These are phyloP conservation scores for Tetranychus urticae DNA, from an alignment of 1,140 invertebrate species.

Conservation along the genomic window DNA sequence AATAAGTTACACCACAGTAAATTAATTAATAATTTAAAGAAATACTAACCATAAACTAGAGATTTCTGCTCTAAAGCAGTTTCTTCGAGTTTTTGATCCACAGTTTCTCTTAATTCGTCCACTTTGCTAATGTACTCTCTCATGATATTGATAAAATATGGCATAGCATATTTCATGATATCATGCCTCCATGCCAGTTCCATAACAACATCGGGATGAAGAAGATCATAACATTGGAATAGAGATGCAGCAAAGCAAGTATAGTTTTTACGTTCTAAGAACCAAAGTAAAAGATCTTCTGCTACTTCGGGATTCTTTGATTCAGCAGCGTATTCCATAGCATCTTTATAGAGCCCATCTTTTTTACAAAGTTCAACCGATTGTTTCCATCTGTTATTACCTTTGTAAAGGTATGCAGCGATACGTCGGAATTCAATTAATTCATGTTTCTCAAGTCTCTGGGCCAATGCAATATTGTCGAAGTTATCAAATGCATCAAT, in stretches of 20 bases:
- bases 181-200: slow-evolving; percentile 96
- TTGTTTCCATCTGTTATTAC: slow-evolving; percentile 99
- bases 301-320: slow-evolving; percentile 86
- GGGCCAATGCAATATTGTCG: slow-evolving; percentile 91
- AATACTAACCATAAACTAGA: slow-evolving; percentile 53
- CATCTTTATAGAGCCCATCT: slow-evolving; percentile 88
- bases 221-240: slow-evolving; percentile 94
- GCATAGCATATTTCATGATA: slow-evolving; percentile 99
- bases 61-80: slow-evolving; percentile 46
- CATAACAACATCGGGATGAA: slow-evolving; percentile 92
- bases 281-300: slow-evolving; percentile 90
- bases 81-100: slow-evolving; percentile 62
- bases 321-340: slow-evolving; percentile 97
- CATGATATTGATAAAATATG: slow-evolving; percentile 86
- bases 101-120: slow-evolving; percentile 70
- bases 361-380: slow-evolving; percentile 98
- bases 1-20: too few relatives aligned
- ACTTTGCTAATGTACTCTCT: slow-evolving; percentile 35
- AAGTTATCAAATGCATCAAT: slow-evolving; percentile 99
- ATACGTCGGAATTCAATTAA: slow-evolving; percentile 96
- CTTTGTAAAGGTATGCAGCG: slow-evolving; percentile 96
- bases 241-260: slow-evolving; percentile 96
- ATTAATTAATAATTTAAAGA: too few relatives aligned
- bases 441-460: slow-evolving; percentile 93
- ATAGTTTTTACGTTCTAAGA: slow-evolving; percentile 76